Evolutionary conservation across 1,140 invertebrate genomes (phyloP), one percentile per base, ranked within the genome.

Genomic region (Charaxes varanes): DNA sequence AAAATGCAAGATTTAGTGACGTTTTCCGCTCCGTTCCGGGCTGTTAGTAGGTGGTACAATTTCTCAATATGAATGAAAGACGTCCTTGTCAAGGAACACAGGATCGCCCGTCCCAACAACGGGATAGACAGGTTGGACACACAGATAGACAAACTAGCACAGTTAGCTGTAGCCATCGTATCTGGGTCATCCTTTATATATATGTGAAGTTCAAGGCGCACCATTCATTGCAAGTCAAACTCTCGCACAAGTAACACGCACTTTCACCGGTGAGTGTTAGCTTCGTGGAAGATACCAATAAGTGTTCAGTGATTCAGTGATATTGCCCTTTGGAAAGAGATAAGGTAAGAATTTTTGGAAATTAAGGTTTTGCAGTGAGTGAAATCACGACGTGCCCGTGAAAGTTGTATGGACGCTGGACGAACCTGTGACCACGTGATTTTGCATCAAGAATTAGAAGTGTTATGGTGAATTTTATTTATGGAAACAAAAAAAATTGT

Each of bases 121-220:
- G 73, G 67, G 74, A 79, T 70, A 58, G 62, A 62, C 70, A 68
- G 71, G 63, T 73, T 64, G 62, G 46, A 70, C 60, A 46, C 44
- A 56, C 60, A 62, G 57, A 67, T 57, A 60, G 55, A 59, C 55
- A 41, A 49, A 65, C 61, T 74, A 76, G 67, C 71, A 78, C 71
- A 78, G 76, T 74, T 79, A 79, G 55, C 58, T 45, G 51, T 53
- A 37, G 50, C 61, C 45, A 40, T 52, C 35, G 56, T 77, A 83
- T 62, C 73, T 83, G 65, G 79, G 79, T 83, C 79, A 83, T 63
- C 56, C 55, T 83, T 80, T 82, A 82, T 83, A 83, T 77, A 31
- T 10, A 78, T 73, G 63, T 71, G 69, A 82, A 83, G 79, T 80
- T 78, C 73, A 83, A 80, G 78, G 68, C 71, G 60, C 67, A 52